Conservation (phyloP, 2,113 vertebrate genomes). For the Hemiprocne comata region DNA sequence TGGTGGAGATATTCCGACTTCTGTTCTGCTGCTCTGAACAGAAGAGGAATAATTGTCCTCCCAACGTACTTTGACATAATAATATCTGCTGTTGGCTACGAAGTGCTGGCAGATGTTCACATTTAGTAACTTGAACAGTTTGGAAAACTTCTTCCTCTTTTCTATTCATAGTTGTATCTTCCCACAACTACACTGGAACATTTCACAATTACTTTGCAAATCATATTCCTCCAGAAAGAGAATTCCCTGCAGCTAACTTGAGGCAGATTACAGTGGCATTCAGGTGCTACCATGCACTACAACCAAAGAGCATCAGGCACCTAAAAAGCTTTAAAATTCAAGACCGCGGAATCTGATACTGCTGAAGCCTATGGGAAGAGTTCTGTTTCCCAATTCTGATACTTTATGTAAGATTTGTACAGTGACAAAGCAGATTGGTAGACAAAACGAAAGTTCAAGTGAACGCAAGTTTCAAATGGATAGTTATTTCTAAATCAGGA, state of each 20-base stretch:
- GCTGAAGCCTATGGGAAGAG: not conserved
- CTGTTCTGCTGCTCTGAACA: slow-evolving; percentile 9
- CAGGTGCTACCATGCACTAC: not conserved
- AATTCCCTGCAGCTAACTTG: not conserved
- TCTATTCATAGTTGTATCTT: slow-evolving; percentile 18
- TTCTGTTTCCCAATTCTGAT: not conserved
- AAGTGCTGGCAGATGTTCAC: slow-evolving; percentile 41
- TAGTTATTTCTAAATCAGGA: not conserved
- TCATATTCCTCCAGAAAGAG: not conserved
- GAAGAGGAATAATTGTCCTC: slow-evolving; percentile 13
- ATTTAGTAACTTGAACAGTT: not conserved
- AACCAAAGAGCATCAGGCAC: not conserved
- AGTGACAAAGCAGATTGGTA: not conserved
- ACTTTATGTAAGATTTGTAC: not conserved
- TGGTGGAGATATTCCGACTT: not conserved
- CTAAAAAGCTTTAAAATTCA: not conserved
- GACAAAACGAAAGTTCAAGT: not conserved
- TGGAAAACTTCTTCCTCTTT: slow-evolving; percentile 39
- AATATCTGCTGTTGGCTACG: slow-evolving; percentile 34
- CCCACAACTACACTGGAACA: not conserved
- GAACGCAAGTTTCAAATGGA: not conserved
- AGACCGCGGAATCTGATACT: not conserved
- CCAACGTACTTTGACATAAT: slow-evolving; percentile 9
- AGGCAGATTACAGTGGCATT: not conserved
- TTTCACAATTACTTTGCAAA: slow-evolving; percentile 33